Percentiles rank a stretch among this genome's conserved stretches.
These are phyloP conservation scores for Phenganax marumi DNA, from an alignment of 92 coral and sea anemone species.

Conservation along the genomic window DNA sequence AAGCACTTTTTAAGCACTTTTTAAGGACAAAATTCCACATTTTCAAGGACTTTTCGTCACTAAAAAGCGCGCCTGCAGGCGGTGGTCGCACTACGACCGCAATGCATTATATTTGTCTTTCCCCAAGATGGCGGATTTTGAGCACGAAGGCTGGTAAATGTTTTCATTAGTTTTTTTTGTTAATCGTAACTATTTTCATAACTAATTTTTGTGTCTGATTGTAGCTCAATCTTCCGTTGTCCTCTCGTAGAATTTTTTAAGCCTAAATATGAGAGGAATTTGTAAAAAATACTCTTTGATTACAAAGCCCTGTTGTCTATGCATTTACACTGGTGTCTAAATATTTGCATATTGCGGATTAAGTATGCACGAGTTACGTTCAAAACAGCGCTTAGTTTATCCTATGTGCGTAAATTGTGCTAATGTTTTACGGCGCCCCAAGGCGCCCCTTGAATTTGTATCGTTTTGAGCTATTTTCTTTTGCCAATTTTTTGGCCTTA, in stretches of 20 bases:
- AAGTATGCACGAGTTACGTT: too few relatives aligned
- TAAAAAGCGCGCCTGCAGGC: too few relatives aligned
- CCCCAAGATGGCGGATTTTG: conserved; percentile 51
- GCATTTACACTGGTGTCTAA: not conserved
- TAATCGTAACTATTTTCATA: not conserved
- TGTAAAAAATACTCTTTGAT: too few relatives aligned
- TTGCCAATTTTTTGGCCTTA: too few relatives aligned
- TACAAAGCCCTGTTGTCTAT: not conserved
- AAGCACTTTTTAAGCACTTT: too few relatives aligned
- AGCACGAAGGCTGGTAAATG: too few relatives aligned
- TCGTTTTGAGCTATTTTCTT: not conserved
- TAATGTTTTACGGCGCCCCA: not conserved
- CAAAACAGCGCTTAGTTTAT: not conserved
- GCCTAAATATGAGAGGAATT: too few relatives aligned
- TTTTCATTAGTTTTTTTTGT: not conserved
- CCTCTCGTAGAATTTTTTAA: too few relatives aligned
- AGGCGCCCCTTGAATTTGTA: not conserved
- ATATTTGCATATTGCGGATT: not conserved
- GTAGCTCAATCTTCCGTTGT: too few relatives aligned
- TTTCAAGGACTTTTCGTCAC: too few relatives aligned
- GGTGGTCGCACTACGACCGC: too few relatives aligned
- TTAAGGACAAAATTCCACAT: too few relatives aligned
- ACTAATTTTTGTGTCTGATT: not conserved
- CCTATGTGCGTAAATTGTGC: not conserved
- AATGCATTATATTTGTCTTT: conserved; percentile 26